Conservation (phyloP, 1,140 invertebrate species). For the Parasteatoda tepidariorum region DNA sequence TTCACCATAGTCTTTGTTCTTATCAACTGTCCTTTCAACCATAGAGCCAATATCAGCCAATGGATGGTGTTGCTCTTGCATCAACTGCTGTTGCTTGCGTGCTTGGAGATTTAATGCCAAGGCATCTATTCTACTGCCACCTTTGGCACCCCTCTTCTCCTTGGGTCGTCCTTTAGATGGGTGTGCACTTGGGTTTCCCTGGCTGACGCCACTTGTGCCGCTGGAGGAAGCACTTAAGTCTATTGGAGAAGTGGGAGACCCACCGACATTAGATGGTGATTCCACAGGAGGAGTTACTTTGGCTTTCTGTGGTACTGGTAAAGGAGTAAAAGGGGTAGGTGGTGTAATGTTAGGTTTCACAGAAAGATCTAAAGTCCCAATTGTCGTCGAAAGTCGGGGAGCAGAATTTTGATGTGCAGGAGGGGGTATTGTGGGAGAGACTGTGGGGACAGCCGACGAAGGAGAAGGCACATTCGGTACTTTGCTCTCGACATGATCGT, state of each 20-base stretch:
- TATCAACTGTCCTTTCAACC: constrained; percentile 31
- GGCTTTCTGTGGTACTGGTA: constrained; percentile 50
- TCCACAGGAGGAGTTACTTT: constrained; percentile 12
- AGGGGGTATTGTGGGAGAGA: constrained; percentile 59
- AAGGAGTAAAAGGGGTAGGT: constrained; percentile 29
- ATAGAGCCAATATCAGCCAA: constrained; percentile 38
- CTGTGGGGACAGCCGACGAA: constrained; percentile 17
- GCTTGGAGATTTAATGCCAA: constrained; percentile 65
- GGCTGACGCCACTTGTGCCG: not conserved
- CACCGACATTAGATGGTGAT: not conserved
- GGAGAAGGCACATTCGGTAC: constrained; percentile 24
- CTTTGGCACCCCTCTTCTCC: constrained; percentile 5
- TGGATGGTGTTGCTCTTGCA: constrained; percentile 56
- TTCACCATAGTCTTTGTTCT: constrained; percentile 27
- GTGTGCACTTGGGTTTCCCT: not conserved
- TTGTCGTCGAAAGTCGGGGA: constrained; percentile 32
- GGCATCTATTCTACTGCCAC: constrained; percentile 64
- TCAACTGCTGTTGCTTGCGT: constrained; percentile 63
- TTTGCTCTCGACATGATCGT: constrained; percentile 51
- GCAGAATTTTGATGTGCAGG: constrained; percentile 63
- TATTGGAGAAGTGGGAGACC: constrained; percentile 61
- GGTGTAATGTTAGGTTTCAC: constrained; percentile 60
- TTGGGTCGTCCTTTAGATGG: constrained; percentile 1
- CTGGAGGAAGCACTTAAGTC: constrained; percentile 62
- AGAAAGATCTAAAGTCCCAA: constrained; percentile 62